These are phyloP conservation scores for Genyomyrus donnyi DNA, from an alignment of 2,113 vertebrate genomes.

Conservation along the genomic window DNA sequence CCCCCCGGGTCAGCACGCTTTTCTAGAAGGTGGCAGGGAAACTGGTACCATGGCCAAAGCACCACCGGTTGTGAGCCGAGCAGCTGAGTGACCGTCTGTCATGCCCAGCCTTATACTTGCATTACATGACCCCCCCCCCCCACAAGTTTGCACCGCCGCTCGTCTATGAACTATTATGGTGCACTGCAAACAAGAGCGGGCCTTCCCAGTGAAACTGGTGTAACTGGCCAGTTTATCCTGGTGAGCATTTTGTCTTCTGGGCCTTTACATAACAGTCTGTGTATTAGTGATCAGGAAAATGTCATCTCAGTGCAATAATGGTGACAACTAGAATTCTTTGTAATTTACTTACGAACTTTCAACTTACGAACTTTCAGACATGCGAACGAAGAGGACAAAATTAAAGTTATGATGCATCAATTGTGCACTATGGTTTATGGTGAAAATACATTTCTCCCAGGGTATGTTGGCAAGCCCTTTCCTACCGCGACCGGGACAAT, in stretches of 20 bases:
- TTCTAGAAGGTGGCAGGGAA: constrained; percentile 56
- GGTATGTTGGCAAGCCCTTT: no score
- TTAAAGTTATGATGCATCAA: not conserved
- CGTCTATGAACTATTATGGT: constrained; percentile 40
- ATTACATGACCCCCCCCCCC: constrained; percentile 30
- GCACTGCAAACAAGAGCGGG: constrained; percentile 20
- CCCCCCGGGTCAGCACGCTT: constrained; percentile 59
- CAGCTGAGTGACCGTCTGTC: constrained; percentile 68
- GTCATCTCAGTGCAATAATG: not conserved
- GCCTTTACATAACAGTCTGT: not conserved
- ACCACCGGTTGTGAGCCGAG: constrained; percentile 65
- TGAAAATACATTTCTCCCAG: constrained; percentile 5
- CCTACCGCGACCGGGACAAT: not conserved
- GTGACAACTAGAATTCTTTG: not conserved
- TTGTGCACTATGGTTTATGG: not conserved
- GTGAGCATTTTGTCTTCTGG: not conserved
- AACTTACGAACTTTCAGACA: no score
- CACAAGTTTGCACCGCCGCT: constrained; percentile 39
- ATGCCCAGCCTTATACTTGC: constrained; percentile 54
- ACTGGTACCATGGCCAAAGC: constrained; percentile 60
- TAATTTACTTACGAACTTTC: not conserved
- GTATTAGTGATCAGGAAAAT: not conserved
- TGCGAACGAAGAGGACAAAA: not conserved
- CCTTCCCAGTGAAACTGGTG: constrained; percentile 16
- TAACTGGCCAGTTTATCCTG: constrained; percentile 23